Evolutionary conservation across 1,140 invertebrate species (phyloP), one percentile per base, ranked within the genome.

Genomic region (Epicauta chinensis): DNA sequence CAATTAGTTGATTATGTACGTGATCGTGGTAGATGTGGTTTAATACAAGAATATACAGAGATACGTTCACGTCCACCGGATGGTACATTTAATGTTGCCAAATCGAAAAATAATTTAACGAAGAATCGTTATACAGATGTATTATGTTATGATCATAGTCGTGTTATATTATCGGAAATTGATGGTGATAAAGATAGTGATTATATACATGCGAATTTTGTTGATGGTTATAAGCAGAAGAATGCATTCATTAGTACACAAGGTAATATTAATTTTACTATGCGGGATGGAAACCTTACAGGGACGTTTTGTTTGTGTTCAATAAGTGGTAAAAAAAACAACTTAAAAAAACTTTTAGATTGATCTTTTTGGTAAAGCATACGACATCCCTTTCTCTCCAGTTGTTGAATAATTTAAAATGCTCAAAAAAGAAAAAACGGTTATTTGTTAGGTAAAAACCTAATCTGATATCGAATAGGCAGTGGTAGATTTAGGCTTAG

Each of bases 51-150:
- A 69, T 93, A 91, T 72, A 77, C 81, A 12, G 86, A 91, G 59
- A 91, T 98, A 47, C 84, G 89, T 63, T 77, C 82, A 53, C 80
- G 88, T 62, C 83, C 85, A 47, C 89, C 89, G 10, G 81, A 83
- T 46, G 93, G 92, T 52, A 87, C 89, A 31, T 93, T 93, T 69
- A 83, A 84, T 54, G 79, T 84, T 66, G 82, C 86, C 48, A 90
- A 88, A 69, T 74, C 87, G 71, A 82, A 84, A 66, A 75, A 79
- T 58, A 97, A 97, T 74, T 73, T 87, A 61, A 78, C 84, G 56
- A 97, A 97, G 78, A 98, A 98, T 73, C 82, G 94, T 12, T 98
- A 98, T 71, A 92, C 90, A 37, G 94, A 98, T 74, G 93, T 98
- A 15, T 77, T 96, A 12, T 97, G 94, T 71, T 95, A 89, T 72